phyloP scores from a whole-genome alignment of 2,888 invertebrate species.

The Eurytoma adleriae region DNA sequence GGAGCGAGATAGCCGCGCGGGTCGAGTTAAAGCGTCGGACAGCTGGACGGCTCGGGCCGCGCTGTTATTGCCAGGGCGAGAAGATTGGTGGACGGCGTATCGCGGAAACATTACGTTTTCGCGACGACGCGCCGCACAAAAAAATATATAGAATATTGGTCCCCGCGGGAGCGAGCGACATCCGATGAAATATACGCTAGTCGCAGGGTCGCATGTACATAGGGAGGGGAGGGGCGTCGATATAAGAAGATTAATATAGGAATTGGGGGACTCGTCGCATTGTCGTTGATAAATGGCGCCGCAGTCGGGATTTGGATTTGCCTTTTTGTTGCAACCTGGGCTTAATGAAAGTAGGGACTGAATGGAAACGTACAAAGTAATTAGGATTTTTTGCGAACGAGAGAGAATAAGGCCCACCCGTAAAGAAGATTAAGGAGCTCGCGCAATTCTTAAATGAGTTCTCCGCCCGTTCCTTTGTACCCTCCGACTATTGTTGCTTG shows the following conservation, averaged over 20 bases:
- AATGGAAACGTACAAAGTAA: too few relatives aligned
- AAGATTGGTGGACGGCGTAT: conserved; percentile 72
- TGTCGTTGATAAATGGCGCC: not conserved
- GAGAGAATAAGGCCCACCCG: too few relatives aligned
- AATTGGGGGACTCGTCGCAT: not conserved
- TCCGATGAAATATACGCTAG: conserved; percentile 6
- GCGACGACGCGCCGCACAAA: conserved; percentile 59
- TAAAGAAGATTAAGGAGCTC: too few relatives aligned
- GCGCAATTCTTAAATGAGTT: too few relatives aligned
- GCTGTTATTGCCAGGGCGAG: conserved; percentile 71
- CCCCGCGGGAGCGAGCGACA: conserved; percentile 2
- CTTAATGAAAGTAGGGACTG: too few relatives aligned
- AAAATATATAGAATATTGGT: not conserved
- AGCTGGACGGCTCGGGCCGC: conserved; percentile 62
- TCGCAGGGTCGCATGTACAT: not conserved
- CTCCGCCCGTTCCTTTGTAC: too few relatives aligned
- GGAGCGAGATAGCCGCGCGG: conserved; percentile 53
- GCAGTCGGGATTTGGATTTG: not conserved
- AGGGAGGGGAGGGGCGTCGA: not conserved
- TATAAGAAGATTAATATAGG: conserved; percentile 38
- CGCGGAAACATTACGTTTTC: conserved; percentile 71
- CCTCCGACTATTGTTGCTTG: too few relatives aligned
- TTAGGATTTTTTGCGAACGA: too few relatives aligned
- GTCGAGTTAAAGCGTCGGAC: conserved; percentile 67
- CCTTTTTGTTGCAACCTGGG: too few relatives aligned